A percentile compares a stretch with the other conserved stretches of the same genome.
phyloP scores from a whole-genome alignment of 2,888 invertebrate genomes.

The Macrophya annulata region DNA sequence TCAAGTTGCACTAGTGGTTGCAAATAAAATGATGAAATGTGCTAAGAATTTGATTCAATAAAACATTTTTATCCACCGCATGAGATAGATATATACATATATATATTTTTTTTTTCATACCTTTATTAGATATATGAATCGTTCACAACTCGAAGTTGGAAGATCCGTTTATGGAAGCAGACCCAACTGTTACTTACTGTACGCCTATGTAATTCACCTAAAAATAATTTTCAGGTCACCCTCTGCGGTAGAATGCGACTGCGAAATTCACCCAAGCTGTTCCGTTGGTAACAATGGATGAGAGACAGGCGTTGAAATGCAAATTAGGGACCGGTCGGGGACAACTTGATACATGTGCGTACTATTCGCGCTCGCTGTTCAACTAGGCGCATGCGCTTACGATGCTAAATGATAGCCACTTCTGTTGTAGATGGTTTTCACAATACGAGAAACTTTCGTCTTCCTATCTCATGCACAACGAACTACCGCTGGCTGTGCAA shows the following conservation, averaged over 20 bases:
- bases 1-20: not conserved
- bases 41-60: too few relatives aligned
- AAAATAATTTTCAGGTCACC: slow-evolving; percentile 43
- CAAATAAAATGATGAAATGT: not conserved
- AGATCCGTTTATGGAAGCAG: slow-evolving; percentile 18
- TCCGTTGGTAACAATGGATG: slow-evolving; percentile 77
- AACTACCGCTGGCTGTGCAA: not conserved
- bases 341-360: slow-evolving; percentile 78
- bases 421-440: slow-evolving; percentile 12
- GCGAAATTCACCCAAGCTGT: slow-evolving; percentile 78
- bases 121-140: not conserved
- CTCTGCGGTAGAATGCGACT: slow-evolving; percentile 67
- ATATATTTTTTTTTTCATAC: not conserved
- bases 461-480: not conserved
- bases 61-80: not conserved
- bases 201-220: slow-evolving; percentile 9
- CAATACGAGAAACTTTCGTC: slow-evolving; percentile 24
- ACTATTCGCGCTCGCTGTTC: slow-evolving; percentile 14
- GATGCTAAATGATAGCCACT: slow-evolving; percentile 28
- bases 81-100: not conserved
- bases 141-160: not conserved
- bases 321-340: slow-evolving; percentile 77
- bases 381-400: slow-evolving; percentile 9
- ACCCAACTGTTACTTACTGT: slow-evolving; percentile 29
- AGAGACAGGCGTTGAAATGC: slow-evolving; percentile 78